A percentile compares a stretch with the other conserved stretches of the same genome.
phyloP scores from a whole-genome alignment of 2,888 invertebrate species.

The Malthinus seriepunctatus region DNA sequence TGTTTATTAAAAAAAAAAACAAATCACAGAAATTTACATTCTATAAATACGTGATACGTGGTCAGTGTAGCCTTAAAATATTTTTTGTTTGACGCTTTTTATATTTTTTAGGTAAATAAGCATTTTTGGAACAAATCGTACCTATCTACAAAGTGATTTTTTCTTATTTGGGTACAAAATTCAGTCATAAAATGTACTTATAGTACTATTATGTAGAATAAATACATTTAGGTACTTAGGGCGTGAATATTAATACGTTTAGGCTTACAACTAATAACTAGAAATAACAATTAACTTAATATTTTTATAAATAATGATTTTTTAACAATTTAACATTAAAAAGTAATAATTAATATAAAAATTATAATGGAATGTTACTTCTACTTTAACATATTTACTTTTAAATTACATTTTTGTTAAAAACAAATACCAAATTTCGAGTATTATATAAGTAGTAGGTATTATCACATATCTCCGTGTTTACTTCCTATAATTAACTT shows the following conservation, averaged over 20 bases:
- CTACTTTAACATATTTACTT: not conserved
- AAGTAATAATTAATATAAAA: not conserved
- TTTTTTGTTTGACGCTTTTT: too few relatives aligned
- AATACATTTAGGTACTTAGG: constrained; percentile 2
- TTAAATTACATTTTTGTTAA: not conserved
- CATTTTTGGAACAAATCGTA: too few relatives aligned
- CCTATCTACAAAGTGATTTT: not conserved
- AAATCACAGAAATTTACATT: too few relatives aligned
- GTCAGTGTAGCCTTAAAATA: too few relatives aligned
- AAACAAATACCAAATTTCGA: constrained; percentile 1
- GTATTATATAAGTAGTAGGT: constrained; percentile 1
- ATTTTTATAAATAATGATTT: too few relatives aligned
- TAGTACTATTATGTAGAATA: constrained; percentile 1
- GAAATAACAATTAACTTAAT: constrained; percentile 1
- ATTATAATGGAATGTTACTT: not conserved
- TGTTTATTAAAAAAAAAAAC: too few relatives aligned
- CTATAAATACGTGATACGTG: too few relatives aligned
- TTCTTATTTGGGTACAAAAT: constrained; percentile 1
- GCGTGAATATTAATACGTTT: constrained; percentile 1
- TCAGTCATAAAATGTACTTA: constrained; percentile 6
- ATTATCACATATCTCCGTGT: not conserved
- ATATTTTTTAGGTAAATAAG: too few relatives aligned
- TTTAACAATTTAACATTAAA: not conserved
- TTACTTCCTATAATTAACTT: too few relatives aligned
- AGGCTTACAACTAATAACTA: constrained; percentile 3